phyloP scores from a whole-genome alignment of 2,113 vertebrate genomes.

The Phycodurus eques region DNA sequence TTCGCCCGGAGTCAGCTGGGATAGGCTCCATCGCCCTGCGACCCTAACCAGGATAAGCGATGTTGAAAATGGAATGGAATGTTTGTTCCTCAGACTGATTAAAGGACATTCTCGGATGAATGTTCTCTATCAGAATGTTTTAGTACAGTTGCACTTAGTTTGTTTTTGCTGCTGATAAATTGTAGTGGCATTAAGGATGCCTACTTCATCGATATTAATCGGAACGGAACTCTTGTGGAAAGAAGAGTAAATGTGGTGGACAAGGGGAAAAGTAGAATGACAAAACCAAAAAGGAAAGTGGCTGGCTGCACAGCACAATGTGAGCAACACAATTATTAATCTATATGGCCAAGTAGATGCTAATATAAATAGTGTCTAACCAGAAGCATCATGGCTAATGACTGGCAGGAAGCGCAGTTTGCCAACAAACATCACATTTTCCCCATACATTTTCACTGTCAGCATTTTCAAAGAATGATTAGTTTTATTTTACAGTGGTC shows the following conservation, averaged over 20 bases:
- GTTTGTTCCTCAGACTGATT: constrained; percentile 5
- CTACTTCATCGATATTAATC: neutral
- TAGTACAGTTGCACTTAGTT: neutral
- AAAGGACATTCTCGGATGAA: constrained; percentile 4
- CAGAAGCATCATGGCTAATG: too few relatives aligned
- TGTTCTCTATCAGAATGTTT: neutral
- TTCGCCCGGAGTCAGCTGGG: too few relatives aligned
- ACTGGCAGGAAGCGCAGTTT: too few relatives aligned
- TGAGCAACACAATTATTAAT: neutral
- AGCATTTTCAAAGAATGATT: too few relatives aligned
- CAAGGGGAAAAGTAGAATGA: neutral
- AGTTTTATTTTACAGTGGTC: too few relatives aligned
- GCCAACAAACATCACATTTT: too few relatives aligned
- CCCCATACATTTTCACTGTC: too few relatives aligned
- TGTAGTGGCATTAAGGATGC: neutral
- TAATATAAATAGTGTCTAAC: too few relatives aligned
- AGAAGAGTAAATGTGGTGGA: neutral
- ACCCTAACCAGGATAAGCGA: too few relatives aligned
- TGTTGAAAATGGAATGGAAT: neutral
- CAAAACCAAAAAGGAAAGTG: neutral
- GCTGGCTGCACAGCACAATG: neutral
- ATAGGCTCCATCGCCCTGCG: too few relatives aligned
- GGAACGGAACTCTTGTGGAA: neutral
- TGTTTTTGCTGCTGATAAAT: neutral
- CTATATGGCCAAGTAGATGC: too few relatives aligned